These are phyloP conservation scores for Stegana nigrithorax DNA, from an alignment of 2,888 invertebrate species.

Conservation along the genomic window DNA sequence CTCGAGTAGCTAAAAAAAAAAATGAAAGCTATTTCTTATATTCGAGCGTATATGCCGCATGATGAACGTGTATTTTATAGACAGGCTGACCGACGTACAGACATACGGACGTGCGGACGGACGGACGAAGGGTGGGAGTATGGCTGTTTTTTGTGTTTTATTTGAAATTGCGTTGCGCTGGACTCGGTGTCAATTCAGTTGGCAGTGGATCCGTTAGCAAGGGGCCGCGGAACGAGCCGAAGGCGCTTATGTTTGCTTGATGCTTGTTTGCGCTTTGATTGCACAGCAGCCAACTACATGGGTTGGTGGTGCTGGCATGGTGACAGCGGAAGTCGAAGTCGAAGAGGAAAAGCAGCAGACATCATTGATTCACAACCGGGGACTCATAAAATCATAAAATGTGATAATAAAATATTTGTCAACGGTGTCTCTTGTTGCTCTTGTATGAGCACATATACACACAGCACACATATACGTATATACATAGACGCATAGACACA, in stretches of 20 bases:
- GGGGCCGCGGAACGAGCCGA: background rate
- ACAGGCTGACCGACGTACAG: background rate
- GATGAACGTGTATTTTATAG: too few species aligned
- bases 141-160: too few species aligned
- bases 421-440: too few species aligned
- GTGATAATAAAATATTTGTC: constrained; percentile 61
- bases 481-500: too few species aligned
- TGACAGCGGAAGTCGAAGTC: too few species aligned
- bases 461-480: too few species aligned
- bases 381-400: constrained; percentile 61
- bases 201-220: constrained; percentile 7
- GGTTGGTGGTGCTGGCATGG: too few species aligned
- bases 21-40: background rate
- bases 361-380: constrained; percentile 59
- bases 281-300: too few species aligned
- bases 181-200: constrained; percentile 33
- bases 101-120: too few species aligned
- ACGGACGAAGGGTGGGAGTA: too few species aligned
- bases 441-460: too few species aligned
- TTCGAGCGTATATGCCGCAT: background rate
- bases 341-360: constrained; percentile 2
- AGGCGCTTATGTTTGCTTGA: background rate
- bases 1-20: background rate
- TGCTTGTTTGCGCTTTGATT: constrained; percentile 11
- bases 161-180: too few species aligned